Base-by-base conservation (phyloP, 1,140 invertebrate genomes). In the Bombus terrestris region DNA sequence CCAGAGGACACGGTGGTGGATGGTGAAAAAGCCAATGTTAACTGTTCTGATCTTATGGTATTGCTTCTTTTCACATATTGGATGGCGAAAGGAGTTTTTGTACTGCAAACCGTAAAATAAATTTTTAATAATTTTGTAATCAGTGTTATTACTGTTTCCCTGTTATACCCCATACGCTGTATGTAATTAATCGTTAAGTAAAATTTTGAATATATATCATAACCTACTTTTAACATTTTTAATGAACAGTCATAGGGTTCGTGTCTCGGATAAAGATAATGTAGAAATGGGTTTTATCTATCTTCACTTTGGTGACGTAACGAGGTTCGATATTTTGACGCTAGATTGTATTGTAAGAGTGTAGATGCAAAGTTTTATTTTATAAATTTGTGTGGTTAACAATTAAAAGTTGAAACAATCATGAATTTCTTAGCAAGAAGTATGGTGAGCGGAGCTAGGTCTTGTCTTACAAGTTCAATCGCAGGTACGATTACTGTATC, bases 341-440 rank as follows among this genome's bases (percentile, higher is more conserved):
- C 59, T 57, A 74, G 57, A 13, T 9, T 25, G 62, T 12, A 18
- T 4, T 3, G 18, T 12, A 8, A 78, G 25, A 62, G 71, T 43
- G 28, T 28, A 1, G 6, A 2, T 53, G 2, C 15, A 4, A 0
- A 28, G 12, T 5, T 39, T 22, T 8, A 47, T 28, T 53, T 9
- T 32, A 1, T 28, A 47, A 18, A 18, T 22, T 12, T 41, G 35
- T 41, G 85, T 85, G 35, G 62, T 88, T 79, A 4, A 53, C 25
- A 3, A 37, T 12, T 35, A 77, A 47, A 75, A 12, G 74, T 88
- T 76, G 69, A 9, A 22, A 47, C 59, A 64, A 59, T 41, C 66
- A 94, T 94, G 93, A 94, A 91, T 81, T 62, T 91, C 53, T 62
- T 94, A 18, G 43, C 81, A 9, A 92, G 59, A 59, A 89, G 74